Evolutionary conservation across 2,888 invertebrate genomes (phyloP).

Genomic region (Dicycla oo): DNA sequence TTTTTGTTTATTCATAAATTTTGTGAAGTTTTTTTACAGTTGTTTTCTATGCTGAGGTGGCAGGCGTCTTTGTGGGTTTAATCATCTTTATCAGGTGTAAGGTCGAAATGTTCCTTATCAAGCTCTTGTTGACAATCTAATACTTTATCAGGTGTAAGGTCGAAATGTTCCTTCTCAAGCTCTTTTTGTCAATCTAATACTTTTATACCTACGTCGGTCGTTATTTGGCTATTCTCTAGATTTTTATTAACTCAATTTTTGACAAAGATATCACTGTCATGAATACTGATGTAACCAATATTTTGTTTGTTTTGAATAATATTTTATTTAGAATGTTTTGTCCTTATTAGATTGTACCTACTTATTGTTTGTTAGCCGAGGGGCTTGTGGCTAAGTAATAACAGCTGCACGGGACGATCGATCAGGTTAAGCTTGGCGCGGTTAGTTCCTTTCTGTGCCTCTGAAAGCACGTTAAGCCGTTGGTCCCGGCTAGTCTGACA

Average conservation of each 20-base stretch:
- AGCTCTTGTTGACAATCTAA: too few relatives aligned
- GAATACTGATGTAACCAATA: too few relatives aligned
- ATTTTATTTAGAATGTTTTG: slow-evolving; percentile 9
- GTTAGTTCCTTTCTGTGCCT: too few relatives aligned
- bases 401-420: too few relatives aligned
- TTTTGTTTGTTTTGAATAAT: neutral
- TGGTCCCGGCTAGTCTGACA: too few relatives aligned
- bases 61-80: neutral
- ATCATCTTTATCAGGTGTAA: neutral
- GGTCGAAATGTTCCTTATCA: neutral
- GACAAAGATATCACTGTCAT: too few relatives aligned
- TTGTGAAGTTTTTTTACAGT: slow-evolving; percentile 25
- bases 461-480: too few relatives aligned
- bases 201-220: neutral
- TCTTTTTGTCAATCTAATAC: neutral
- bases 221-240: neutral
- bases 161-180: too few relatives aligned
- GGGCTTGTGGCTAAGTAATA: too few relatives aligned
- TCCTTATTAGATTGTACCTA: neutral
- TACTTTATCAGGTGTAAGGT: neutral
- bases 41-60: neutral
- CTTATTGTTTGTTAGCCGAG: slow-evolving; percentile 19
- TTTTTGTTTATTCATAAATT: slow-evolving; percentile 26
- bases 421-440: too few relatives aligned
- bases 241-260: neutral